phyloP scores from a whole-genome alignment of 2,113 vertebrate species.

The Fulica atra region DNA sequence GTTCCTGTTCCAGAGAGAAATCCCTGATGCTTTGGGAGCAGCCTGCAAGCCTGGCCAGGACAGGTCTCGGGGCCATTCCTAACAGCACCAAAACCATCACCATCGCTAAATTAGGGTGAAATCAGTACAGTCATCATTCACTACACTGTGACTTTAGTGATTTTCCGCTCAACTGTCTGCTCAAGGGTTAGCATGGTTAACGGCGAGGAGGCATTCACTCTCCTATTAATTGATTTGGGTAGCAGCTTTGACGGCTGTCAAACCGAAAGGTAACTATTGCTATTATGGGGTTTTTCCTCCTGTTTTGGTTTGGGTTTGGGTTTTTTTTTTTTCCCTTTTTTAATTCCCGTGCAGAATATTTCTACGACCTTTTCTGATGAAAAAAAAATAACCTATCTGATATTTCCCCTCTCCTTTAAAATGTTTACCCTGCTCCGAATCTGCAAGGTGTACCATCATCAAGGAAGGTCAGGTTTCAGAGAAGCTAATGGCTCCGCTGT shows the following conservation, averaged over 20 bases:
- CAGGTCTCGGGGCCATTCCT: background rate
- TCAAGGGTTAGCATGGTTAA: background rate
- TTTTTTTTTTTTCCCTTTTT: background rate
- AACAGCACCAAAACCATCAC: background rate
- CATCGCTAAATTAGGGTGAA: background rate
- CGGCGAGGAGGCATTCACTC: background rate
- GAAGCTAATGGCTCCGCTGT: background rate
- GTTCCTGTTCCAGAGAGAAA: background rate
- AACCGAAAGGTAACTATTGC: background rate
- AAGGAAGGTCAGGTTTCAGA: conserved; percentile 30
- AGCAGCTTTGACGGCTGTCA: background rate
- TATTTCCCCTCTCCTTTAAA: conserved; percentile 32
- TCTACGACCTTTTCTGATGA: background rate
- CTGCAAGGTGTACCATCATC: background rate
- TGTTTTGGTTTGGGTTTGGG: background rate
- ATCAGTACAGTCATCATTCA: background rate
- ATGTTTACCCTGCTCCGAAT: conserved; percentile 11
- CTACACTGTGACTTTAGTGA: background rate
- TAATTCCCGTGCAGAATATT: background rate
- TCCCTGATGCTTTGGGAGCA: background rate
- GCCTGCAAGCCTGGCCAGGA: background rate
- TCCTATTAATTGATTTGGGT: background rate
- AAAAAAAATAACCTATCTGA: conserved; percentile 13
- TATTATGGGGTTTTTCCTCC: background rate
- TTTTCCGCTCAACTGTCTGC: background rate